A percentile compares a stretch with the other conserved stretches of the same genome.
Conservation (phyloP, 2,888 invertebrate species). For the Plagodis dolabraria region DNA sequence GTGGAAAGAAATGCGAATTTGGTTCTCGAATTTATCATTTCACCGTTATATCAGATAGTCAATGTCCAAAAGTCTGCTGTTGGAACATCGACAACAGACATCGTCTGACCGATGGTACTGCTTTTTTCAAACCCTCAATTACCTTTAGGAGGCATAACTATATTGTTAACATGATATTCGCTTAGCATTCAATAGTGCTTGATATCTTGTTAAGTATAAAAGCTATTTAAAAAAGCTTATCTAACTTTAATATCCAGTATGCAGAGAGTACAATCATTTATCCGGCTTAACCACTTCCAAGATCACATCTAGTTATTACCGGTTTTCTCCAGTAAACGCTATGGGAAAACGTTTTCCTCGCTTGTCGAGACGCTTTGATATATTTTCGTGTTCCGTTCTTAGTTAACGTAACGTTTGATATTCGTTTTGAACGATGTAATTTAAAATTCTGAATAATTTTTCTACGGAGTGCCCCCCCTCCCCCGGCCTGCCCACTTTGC, state of each 20-base stretch:
- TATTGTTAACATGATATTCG: too few relatives aligned
- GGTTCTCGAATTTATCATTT: too few relatives aligned
- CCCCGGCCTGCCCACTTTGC: constrained; percentile 15
- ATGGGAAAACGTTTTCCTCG: constrained; percentile 72
- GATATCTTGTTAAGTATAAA: too few relatives aligned
- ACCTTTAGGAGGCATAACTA: too few relatives aligned
- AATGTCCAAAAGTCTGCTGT: too few relatives aligned
- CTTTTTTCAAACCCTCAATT: too few relatives aligned
- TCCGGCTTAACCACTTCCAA: constrained; percentile 15
- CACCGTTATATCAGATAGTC: too few relatives aligned
- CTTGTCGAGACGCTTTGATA: constrained; percentile 51
- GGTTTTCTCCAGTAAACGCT: constrained; percentile 58
- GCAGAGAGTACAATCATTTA: not conserved
- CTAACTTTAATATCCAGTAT: not conserved
- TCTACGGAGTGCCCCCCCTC: constrained; percentile 20
- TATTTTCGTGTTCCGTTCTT: constrained; percentile 50
- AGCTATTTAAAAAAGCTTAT: too few relatives aligned
- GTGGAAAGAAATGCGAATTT: too few relatives aligned
- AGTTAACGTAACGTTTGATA: constrained; percentile 40
- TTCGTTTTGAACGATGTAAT: constrained; percentile 43
- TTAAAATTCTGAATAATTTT: constrained; percentile 41
- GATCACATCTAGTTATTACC: constrained; percentile 29
- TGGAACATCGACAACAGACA: too few relatives aligned
- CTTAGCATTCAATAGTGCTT: too few relatives aligned
- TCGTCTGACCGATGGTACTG: too few relatives aligned